Evolutionary conservation across 2,113 vertebrate genomes (phyloP), one percentile per base, ranked within the genome.

Genomic region (Cinclus mexicanus): DNA sequence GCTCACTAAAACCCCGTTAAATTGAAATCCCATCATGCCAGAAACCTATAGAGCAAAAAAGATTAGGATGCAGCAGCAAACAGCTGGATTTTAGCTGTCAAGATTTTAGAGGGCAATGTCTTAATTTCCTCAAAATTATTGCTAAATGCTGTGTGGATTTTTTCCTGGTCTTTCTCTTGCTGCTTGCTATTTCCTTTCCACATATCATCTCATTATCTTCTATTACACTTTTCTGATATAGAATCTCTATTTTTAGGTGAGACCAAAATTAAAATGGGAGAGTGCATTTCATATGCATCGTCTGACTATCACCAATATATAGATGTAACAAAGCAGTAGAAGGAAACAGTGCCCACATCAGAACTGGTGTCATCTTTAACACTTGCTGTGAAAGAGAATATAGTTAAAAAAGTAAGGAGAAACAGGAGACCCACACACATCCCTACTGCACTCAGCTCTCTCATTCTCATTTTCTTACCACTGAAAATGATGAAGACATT

Each of bases 61-160:
- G 42, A 94, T 71, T 52, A 89, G 31, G n/a, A 74, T 41, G 42
- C 10, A n/a, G 41, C 41, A 80, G 81, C 22, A 37, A 95, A 76
- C 42, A 88, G 63, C 25, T 89, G 76, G 79, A 90, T 86, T 77
- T 92, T 33, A 78, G 35, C 39, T 55, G 39, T 25, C 12, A 61
- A 70, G 63, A 70, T 70, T 55, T 86, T 67, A 70, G 26, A 70
- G 29, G 50, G 16, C 29, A 85, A 47, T n/a, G 16, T 67, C 64
- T 77, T 81, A 33, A 39, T 77, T 95, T 92, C 29, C 64, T 89
- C 47, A 41, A 56, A 78, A 84, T 84, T 64, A 82, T 16, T 53
- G 21, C 18, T 47, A 50, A 90, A 20, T n/a, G 26, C 50, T 77
- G 35, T 10, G 3, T 6, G 19, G 17, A 23, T 17, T 47, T 70